These are phyloP conservation scores for Pachymerium ferrugineum DNA, from an alignment of 2,888 invertebrate species.

Conservation along the genomic window DNA sequence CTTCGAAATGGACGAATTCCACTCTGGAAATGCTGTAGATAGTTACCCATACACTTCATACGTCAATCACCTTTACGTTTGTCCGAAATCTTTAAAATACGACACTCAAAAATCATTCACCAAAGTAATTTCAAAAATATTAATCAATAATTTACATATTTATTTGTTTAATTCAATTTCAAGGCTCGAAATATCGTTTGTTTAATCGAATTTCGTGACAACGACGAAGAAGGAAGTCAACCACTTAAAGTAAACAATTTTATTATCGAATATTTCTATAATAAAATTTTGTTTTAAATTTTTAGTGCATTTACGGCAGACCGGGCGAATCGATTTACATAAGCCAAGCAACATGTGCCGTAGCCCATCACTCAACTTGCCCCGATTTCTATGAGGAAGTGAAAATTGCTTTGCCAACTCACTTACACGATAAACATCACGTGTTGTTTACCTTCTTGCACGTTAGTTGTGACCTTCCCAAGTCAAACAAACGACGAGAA, in stretches of 20 bases:
- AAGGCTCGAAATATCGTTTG: constrained; percentile 89
- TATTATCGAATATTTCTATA: background rate
- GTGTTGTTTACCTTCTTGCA: constrained; percentile 92
- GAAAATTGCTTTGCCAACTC: constrained; percentile 81
- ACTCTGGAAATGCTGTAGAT: constrained; percentile 53
- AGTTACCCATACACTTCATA: constrained; percentile 76
- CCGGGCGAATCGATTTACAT: constrained; percentile 60
- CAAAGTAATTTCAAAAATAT: constrained; percentile 49
- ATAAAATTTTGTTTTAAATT: constrained; percentile 7
- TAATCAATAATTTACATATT: too few relatives aligned
- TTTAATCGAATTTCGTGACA: constrained; percentile 76
- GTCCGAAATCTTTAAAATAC: constrained; percentile 77
- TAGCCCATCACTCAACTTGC: constrained; percentile 80
- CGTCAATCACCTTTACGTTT: constrained; percentile 85
- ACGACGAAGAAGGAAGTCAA: constrained; percentile 64
- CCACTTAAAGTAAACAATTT: constrained; percentile 63
- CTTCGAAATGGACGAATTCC: constrained; percentile 76
- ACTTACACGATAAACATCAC: constrained; percentile 79
- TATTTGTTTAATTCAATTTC: constrained; percentile 37
- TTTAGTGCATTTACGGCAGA: constrained; percentile 66
- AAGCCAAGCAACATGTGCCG: constrained; percentile 56
- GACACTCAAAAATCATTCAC: constrained; percentile 88
- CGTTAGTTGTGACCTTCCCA: constrained; percentile 73
- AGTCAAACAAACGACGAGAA: constrained; percentile 62
- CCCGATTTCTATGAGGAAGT: constrained; percentile 88